Base-by-base conservation (phyloP, 1,140 invertebrate genomes). In the Heliothis subflexa region DNA sequence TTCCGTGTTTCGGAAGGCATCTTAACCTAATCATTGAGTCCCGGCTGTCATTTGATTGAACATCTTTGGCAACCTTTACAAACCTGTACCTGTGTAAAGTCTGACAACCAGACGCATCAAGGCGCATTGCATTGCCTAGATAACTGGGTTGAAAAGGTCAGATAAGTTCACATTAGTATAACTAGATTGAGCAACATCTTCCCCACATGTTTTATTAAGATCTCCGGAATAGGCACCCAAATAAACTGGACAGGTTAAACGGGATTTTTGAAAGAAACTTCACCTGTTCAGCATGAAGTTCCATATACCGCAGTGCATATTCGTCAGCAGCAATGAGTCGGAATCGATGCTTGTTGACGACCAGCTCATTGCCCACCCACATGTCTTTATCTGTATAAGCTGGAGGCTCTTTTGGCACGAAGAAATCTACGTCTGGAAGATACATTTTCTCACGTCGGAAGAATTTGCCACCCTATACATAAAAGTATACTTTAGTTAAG, bases 291-390 rank as follows among this genome's bases (percentile, higher is more conserved):
- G 95, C 90, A 93, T 98, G 94, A n/a, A 96, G 86, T 92, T 99
- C 98, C 98, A 99, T 98, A 89, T 98, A 98, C 59, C 96, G 95
- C 72, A 98, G 94, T 3, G 97, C 97, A 91, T 98, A 99, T 88
- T 98, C 97, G 90, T 99, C 98, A 10, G 98, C 97, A 40, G 96
- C 96, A 18, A 96, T 95, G 5, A 99, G 92, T 75, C 97, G 87
- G 89, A 99, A 99, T 14, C 96, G 94, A 89, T 97, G 97, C 84
- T 96, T 96, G 90, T 97, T 97, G 21, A 99, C 95, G 47, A 96
- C 96, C 12, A 99, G 83, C 25, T 94, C 95, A 28, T 97, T 96
- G 33, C 98, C 98, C 10, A 99, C 95, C 92, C 96, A 99, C 91
- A 99, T 97, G 89, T 99, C 96, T 79, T 96, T 92, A 3, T 97